phyloP scores from a whole-genome alignment of 2,888 invertebrate genomes.

The Eupithecia inturbata region DNA sequence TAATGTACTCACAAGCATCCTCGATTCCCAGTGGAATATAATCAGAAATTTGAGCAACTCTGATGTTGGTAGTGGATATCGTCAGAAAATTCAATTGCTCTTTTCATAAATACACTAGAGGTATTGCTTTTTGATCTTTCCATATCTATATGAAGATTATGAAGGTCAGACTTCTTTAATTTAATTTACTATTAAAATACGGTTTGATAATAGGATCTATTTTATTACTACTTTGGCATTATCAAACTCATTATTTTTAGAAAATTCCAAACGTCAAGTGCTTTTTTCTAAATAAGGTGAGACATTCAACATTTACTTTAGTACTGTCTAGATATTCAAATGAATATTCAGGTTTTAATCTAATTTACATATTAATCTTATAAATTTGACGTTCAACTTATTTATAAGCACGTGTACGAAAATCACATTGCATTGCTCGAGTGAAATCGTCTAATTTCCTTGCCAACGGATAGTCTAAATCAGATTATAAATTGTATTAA shows the following conservation, averaged over 20 bases:
- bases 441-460: conserved; percentile 45
- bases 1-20: conserved; percentile 9
- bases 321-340: neutral
- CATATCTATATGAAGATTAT: neutral
- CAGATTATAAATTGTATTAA: conserved; percentile 38
- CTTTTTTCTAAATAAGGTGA: neutral
- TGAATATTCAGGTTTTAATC: neutral
- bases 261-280: neutral
- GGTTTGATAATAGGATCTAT: neutral
- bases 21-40: conserved; percentile 25
- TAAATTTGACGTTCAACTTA: neutral
- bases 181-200: neutral
- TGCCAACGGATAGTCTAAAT: conserved; percentile 35
- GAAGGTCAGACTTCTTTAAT: neutral
- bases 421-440: conserved; percentile 4
- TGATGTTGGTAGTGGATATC: conserved; percentile 7
- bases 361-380: neutral
- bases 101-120: neutral
- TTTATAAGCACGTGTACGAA: neutral
- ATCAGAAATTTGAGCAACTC: conserved; percentile 9
- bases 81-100: conserved; percentile 13
- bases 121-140: neutral
- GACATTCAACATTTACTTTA: neutral
- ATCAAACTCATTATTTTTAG: neutral
- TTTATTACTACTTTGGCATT: conserved; percentile 22